Evolutionary conservation across 2,888 invertebrate genomes (phyloP).

Genomic region (Mythimna vitellina): DNA sequence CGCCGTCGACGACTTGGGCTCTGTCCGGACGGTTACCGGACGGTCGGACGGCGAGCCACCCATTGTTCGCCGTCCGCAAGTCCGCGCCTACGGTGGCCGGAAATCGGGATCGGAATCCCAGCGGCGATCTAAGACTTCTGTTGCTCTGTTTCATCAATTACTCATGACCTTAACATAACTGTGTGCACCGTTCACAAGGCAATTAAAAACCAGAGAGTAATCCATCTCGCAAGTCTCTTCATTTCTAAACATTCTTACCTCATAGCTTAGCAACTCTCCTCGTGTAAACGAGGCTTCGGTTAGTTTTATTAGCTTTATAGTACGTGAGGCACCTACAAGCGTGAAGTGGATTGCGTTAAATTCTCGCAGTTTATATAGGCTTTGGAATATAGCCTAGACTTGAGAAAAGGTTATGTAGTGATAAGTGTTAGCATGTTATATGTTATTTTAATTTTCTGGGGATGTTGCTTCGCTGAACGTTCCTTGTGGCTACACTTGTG

Average conservation of each 20-base stretch:
- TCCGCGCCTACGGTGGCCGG: no score
- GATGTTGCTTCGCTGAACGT: neutral
- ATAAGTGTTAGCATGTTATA: neutral
- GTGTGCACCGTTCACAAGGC: no score
- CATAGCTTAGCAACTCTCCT: neutral
- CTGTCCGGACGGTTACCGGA: no score
- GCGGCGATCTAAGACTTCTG: no score
- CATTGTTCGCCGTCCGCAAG: no score
- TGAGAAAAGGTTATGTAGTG: constrained; percentile 15
- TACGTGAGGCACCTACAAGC: constrained; percentile 10
- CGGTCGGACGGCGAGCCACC: no score
- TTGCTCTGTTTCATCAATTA: neutral
- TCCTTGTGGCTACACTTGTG: no score
- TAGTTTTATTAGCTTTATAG: constrained; percentile 35
- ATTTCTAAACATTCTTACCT: neutral
- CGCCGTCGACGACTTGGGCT: no score
- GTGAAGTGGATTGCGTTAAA: constrained; percentile 39
- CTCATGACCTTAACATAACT: neutral
- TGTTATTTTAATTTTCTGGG: neutral
- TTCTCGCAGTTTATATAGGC: constrained; percentile 25
- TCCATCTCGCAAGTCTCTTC: no score
- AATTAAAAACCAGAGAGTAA: no score
- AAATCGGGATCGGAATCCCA: no score
- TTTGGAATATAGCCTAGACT: constrained; percentile 11
- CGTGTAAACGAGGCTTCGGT: constrained; percentile 5